phyloP scores from a whole-genome alignment of 2,797 vertebrate species.

The Discoglossus pictus region DNA sequence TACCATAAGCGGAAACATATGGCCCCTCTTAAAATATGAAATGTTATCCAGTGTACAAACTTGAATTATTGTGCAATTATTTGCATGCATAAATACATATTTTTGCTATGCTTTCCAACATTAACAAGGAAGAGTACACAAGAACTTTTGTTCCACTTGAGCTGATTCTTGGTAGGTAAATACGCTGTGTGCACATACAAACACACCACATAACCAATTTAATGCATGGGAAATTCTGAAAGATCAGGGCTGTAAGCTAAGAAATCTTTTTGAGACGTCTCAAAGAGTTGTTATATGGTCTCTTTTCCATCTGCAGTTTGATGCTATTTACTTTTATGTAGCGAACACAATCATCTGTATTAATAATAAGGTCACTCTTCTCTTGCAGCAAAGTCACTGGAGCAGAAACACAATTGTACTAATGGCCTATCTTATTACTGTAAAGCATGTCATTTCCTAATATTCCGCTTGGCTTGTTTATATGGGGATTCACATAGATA shows the following conservation, averaged over 20 bases:
- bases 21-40: too few species aligned
- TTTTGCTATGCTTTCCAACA: too few species aligned
- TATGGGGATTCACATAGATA: slow-evolving; percentile 30
- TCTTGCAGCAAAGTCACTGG: slow-evolving; percentile 14
- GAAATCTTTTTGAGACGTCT: slow-evolving; percentile 10
- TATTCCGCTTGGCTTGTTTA: slow-evolving; percentile 31
- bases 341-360: slow-evolving; percentile 12
- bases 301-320: slow-evolving; percentile 4
- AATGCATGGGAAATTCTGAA: slow-evolving; percentile 4
- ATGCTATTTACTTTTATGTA: slow-evolving; percentile 33
- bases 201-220: not conserved
- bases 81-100: too few species aligned
- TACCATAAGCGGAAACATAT: too few species aligned
- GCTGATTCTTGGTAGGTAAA: not conserved
- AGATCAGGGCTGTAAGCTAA: not conserved
- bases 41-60: too few species aligned
- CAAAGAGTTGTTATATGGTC: slow-evolving; percentile 13
- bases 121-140: too few species aligned
- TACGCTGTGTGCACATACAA: not conserved
- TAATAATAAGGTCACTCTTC: slow-evolving; percentile 31
- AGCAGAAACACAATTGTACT: slow-evolving; percentile 42
- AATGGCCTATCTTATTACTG: slow-evolving; percentile 50
- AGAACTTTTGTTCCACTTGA: too few species aligned
- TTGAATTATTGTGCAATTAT: too few species aligned
- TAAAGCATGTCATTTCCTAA: slow-evolving; percentile 44